Base-by-base conservation (phyloP, 2,113 vertebrate genomes). In the Cyprinodon brontotheroides region DNA sequence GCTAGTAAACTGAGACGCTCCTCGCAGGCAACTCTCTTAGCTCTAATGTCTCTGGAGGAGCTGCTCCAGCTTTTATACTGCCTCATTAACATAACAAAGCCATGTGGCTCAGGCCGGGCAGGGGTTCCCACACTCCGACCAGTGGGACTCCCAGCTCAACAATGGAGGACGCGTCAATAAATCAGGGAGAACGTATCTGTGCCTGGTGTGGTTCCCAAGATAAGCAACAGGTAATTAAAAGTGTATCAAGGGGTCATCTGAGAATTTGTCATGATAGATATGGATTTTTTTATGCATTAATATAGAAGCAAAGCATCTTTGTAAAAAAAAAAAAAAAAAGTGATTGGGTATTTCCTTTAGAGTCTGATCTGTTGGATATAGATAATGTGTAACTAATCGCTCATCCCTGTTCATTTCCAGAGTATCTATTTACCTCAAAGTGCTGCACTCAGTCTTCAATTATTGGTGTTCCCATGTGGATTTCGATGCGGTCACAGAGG, bases 121-220 rank as follows among this genome's bases (percentile, higher is more conserved):
- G 82, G 91, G 93, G 92, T 95, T 95, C 94, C 94, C 94, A 95
- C 94, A 95, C 92, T 94, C 91, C 62, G 85, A 90, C 89, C 92
- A 85, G 86, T 92, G 91, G 92, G 91, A 86, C 83, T 91, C 87
- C 85, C 89, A 83, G 71, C 65, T 65, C 87, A 92, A 95, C 93
- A 94, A 94, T 93, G 78, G 84, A 43, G 77, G 88, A 86, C 86
- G 87, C 75, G 89, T 87, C 92, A 92, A 93, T 94, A 92, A 93
- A 89, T 87, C 93, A 93, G 29, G 65, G 91, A 80, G 81, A 80
- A 77, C 84, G 77, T 87, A 89, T 91, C 87, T 91, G 78, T 87
- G 87, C 53, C 8, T 45, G 86, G 86, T 82, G 74, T 86, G 83
- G 86, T 94, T 92, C 87, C 89, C 90, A 87, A 91, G 91, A 92